Evolutionary conservation across 2,113 vertebrate species (phyloP).

Genomic region (Capra hircus): DNA sequence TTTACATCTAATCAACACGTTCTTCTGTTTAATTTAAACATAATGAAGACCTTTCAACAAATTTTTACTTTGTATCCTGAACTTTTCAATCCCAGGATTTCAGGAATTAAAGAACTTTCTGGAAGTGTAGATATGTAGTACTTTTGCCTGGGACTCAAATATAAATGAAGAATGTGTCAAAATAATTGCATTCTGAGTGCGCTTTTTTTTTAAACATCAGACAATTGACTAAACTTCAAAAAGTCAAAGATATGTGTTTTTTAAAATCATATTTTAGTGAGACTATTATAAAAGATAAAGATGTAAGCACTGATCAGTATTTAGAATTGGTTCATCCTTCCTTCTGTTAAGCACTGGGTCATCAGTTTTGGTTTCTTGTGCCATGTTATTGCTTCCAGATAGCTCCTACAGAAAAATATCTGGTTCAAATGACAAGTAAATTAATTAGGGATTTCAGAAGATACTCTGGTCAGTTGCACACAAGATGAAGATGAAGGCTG

Average conservation of each 20-base stretch:
- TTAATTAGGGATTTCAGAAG: neutral
- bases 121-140: neutral
- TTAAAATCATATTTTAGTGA: neutral
- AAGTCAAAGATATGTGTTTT: neutral
- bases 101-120: constrained; percentile 26
- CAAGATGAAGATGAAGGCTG: neutral
- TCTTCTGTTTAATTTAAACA: constrained; percentile 60
- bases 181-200: neutral
- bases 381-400: neutral
- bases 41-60: constrained; percentile 56
- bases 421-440: neutral
- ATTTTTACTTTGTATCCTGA: constrained; percentile 1
- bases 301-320: neutral
- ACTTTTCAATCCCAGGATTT: constrained; percentile 23
- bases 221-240: neutral
- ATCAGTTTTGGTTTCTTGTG: neutral
- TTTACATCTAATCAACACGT: constrained; percentile 26
- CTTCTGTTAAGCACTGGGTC: neutral
- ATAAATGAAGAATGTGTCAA: neutral
- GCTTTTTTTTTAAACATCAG: neutral
- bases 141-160: neutral
- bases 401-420: neutral
- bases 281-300: neutral
- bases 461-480: neutral
- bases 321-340: neutral